A percentile compares a stretch with the other conserved stretches of the same genome.
These are phyloP conservation scores for Himalopsyche kuldschensis DNA, from an alignment of 2,888 invertebrate genomes.

Conservation along the genomic window DNA sequence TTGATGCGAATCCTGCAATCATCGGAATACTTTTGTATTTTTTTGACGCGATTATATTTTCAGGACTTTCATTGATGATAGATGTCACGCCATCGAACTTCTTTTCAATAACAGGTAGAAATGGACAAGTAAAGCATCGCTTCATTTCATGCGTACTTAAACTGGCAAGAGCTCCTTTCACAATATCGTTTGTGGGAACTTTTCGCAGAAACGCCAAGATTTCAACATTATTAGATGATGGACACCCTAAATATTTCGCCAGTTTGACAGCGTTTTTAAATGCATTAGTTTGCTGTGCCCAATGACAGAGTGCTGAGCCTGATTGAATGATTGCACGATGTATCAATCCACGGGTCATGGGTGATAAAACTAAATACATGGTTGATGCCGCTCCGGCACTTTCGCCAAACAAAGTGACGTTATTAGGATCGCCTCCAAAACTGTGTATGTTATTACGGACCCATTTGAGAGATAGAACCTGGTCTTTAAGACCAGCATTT, in stretches of 20 bases:
- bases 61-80: constrained; percentile 18
- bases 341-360: constrained; percentile 16
- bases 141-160: constrained; percentile 6
- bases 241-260: not conserved
- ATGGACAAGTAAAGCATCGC: constrained; percentile 9
- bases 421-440: constrained; percentile 31
- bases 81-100: not conserved
- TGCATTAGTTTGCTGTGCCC: constrained; percentile 10
- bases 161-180: not conserved
- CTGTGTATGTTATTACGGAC: constrained; percentile 19
- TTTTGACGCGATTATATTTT: constrained; percentile 9
- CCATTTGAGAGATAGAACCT: constrained; percentile 25
- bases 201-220: constrained; percentile 22
- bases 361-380: constrained; percentile 7
- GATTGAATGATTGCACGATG: constrained; percentile 23
- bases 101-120: constrained; percentile 31
- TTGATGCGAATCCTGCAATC: constrained; percentile 47
- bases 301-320: constrained; percentile 9
- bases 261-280: not conserved
- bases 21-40: constrained; percentile 46
- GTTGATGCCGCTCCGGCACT: constrained; percentile 30
- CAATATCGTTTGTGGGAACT: constrained; percentile 13
- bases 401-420: constrained; percentile 29
- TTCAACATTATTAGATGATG: constrained; percentile 7
- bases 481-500: constrained; percentile 28